phyloP scores from a whole-genome alignment of 2,888 invertebrate genomes.

The Phaedon cochleariae region DNA sequence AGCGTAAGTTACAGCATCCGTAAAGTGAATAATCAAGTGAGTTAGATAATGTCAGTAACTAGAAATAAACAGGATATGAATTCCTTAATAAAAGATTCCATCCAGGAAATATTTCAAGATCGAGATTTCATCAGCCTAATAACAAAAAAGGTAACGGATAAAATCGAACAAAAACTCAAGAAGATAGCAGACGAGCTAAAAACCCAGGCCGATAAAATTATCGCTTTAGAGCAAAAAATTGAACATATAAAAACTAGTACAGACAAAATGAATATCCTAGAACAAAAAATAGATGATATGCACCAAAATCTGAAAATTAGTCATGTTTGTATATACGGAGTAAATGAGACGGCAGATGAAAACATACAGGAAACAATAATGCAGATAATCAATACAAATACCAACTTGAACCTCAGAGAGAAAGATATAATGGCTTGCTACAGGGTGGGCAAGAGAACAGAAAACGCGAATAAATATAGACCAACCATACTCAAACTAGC shows the following conservation, averaged over 20 bases:
- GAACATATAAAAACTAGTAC: not conserved
- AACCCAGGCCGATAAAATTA: not conserved
- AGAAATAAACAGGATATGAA: too few species aligned
- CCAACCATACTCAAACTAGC: too few species aligned
- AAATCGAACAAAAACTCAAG: not conserved
- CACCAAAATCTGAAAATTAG: not conserved
- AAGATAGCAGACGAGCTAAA: not conserved
- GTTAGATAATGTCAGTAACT: too few species aligned
- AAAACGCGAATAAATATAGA: not conserved
- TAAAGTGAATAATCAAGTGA: too few species aligned
- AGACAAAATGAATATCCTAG: not conserved
- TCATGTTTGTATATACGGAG: not conserved
- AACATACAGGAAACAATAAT: not conserved
- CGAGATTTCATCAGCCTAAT: not conserved
- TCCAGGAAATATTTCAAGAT: not conserved
- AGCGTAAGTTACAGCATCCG: too few species aligned
- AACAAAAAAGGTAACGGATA: constrained; percentile 7
- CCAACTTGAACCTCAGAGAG: not conserved
- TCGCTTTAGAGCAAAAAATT: not conserved
- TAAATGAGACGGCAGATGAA: not conserved
- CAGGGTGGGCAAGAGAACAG: constrained; percentile 2
- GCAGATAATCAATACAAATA: not conserved
- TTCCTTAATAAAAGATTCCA: not conserved
- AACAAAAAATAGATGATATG: not conserved
- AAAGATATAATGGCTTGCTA: not conserved